Percentiles rank a stretch among this genome's conserved stretches.
Evolutionary conservation across 2,797 vertebrate genomes (phyloP).

Genomic region (Etheostoma nigrum): DNA sequence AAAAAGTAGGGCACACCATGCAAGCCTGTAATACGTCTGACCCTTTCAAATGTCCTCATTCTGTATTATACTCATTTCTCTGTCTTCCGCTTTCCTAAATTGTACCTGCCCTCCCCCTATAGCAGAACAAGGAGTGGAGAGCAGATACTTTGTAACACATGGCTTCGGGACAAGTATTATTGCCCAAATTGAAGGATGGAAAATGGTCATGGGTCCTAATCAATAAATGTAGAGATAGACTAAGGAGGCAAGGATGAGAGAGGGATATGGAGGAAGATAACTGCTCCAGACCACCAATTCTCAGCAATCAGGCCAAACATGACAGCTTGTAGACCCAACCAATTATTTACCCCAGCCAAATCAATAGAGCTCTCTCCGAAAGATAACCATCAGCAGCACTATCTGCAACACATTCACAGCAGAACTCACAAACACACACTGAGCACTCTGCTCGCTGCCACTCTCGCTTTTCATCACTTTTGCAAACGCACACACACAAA

Average conservation of each 20-base stretch:
- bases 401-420: slow-evolving; percentile 74
- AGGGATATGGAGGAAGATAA: slow-evolving; percentile 83
- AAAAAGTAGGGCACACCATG: slow-evolving; percentile 64
- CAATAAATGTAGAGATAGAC: slow-evolving; percentile 80
- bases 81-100: slow-evolving; percentile 42
- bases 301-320: slow-evolving; percentile 85
- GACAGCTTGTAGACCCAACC: slow-evolving; percentile 85
- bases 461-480: slow-evolving; percentile 55
- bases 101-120: slow-evolving; percentile 25
- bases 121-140: slow-evolving; percentile 41
- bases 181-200: slow-evolving; percentile 76
- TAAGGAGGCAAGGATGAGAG: slow-evolving; percentile 79
- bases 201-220: slow-evolving; percentile 72
- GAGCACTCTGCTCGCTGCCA: slow-evolving; percentile 57
- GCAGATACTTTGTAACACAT: slow-evolving; percentile 56
- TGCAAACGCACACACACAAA: slow-evolving; percentile 27
- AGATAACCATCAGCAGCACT: slow-evolving; percentile 81
- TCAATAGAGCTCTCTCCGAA: slow-evolving; percentile 84
- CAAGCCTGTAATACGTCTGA: slow-evolving; percentile 52
- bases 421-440: slow-evolving; percentile 64
- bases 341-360: slow-evolving; percentile 86
- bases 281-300: slow-evolving; percentile 78
- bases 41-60: slow-evolving; percentile 71
- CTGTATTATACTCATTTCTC: slow-evolving; percentile 56
- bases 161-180: slow-evolving; percentile 68